Base-by-base conservation (phyloP, 2,113 vertebrate species). In the Mungos mungo region DNA sequence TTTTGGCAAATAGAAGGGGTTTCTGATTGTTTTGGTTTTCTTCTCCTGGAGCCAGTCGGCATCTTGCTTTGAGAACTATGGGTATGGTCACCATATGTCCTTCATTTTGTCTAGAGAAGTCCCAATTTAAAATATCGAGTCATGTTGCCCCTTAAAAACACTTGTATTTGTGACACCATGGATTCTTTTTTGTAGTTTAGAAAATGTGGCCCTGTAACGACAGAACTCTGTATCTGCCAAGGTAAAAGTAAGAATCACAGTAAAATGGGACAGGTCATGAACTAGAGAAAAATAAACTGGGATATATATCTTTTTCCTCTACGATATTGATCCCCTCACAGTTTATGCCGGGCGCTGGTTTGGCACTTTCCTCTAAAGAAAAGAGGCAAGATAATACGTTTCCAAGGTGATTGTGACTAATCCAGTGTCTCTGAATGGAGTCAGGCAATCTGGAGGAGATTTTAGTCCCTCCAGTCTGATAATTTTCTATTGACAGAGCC, bases 11-110 rank as follows among this genome's bases (percentile, higher is more conserved):
- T 54, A 91, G 77, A 89, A 71, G 88, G 80, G 91, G 57, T 96
- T 97, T 98, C 35, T 45, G 92, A 94, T 89, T 96, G 93, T 97
- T 98, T 97, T 95, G 88, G 81, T 96, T 98, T 96, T 96, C 96
- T 93, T 74, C 88, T 80, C 65, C 66, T 85, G 88, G 96, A 94
- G 68, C 41, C 96, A 91, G 85, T 82, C 86, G 18, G 93, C 94
- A 94, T 96, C 91, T 98, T 97, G 97, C 96, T 93, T 94, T 80
- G 89, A 97, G 89, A 96, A 71, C n/a, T 50, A 47, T 80, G 96
- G 50, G 47, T 80, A 90, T 88, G 93, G 86, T 93, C 87, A 97
- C 97, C 97, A 93, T 89, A 96, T 97, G 98, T 54, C 87, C 83
- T 65, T 80, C 95, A 76, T 87, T 97, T 96, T 90, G 74, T 92